These are phyloP conservation scores for Temnothorax ravouxi DNA, from an alignment of 2,888 invertebrate species.

Conservation along the genomic window DNA sequence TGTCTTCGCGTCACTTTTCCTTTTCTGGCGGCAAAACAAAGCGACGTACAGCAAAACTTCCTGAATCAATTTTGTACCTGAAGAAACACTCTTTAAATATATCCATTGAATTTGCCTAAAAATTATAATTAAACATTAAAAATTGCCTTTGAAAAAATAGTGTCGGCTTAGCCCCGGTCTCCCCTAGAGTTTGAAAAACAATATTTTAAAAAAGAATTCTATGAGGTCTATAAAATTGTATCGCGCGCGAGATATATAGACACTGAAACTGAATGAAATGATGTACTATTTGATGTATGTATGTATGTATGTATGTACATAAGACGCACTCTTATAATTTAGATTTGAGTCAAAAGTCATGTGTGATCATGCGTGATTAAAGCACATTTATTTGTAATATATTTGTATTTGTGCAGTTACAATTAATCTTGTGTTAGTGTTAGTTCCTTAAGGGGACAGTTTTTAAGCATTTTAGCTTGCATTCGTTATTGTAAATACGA, in stretches of 20 bases:
- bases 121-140: no score
- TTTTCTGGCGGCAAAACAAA: no score
- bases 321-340: conserved; percentile 2
- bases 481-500: not conserved
- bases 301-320: not conserved
- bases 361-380: conserved; percentile 3
- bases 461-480: conserved; percentile 1
- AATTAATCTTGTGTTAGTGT: not conserved
- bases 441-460: not conserved
- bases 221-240: not conserved
- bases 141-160: no score
- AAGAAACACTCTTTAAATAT: no score
- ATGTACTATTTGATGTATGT: not conserved
- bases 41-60: no score
- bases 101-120: no score
- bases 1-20: no score
- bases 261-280: not conserved
- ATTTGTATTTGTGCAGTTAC: conserved; percentile 6
- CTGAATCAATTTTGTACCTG: no score
- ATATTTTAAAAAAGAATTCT: not conserved
- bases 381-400: not conserved
- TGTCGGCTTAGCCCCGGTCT: no score
- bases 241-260: not conserved
- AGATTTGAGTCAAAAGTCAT: conserved; percentile 44
- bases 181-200: not conserved